Evolutionary conservation across 2,113 vertebrate species (phyloP).

Genomic region (Bufo bufo): DNA sequence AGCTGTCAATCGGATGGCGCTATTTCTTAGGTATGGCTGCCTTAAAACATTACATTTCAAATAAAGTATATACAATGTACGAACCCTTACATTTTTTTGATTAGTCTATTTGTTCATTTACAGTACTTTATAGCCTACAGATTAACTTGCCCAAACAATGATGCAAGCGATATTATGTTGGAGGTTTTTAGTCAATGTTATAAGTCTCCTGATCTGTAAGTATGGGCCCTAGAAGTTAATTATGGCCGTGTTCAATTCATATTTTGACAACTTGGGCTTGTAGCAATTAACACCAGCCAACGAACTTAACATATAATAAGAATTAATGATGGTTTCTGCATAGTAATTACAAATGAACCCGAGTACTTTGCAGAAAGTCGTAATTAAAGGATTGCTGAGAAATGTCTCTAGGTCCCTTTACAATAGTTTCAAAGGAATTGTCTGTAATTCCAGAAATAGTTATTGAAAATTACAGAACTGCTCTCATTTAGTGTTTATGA

Average conservation of each 20-base stretch:
- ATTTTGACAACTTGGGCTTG: slow-evolving; percentile 42
- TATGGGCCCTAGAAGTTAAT: neutral
- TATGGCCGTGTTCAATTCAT: slow-evolving; percentile 20
- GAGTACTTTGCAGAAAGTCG: slow-evolving; percentile 16
- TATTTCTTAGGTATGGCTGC: too few relatives aligned
- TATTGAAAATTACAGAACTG: slow-evolving; percentile 28
- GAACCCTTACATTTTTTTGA: neutral
- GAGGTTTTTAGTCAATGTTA: neutral
- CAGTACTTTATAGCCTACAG: neutral
- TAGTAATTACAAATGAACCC: slow-evolving; percentile 36
- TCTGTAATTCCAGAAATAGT: slow-evolving; percentile 4
- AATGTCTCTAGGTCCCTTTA: slow-evolving; percentile 29
- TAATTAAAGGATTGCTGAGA: slow-evolving; percentile 44
- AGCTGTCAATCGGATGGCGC: too few relatives aligned
- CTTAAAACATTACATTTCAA: too few relatives aligned
- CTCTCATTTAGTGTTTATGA: neutral
- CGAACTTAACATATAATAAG: slow-evolving; percentile 36
- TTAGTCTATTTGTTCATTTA: neutral
- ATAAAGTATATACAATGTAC: neutral
- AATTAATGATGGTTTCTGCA: slow-evolving; percentile 42
- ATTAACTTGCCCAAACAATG: neutral
- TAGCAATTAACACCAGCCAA: slow-evolving; percentile 45
- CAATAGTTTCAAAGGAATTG: neutral
- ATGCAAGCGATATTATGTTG: slow-evolving; percentile 4
- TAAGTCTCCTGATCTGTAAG: neutral